Evolutionary conservation across 2,888 invertebrate genomes (phyloP), one percentile per base, ranked within the genome.

Genomic region (Marasmarcha lunaedactyla): DNA sequence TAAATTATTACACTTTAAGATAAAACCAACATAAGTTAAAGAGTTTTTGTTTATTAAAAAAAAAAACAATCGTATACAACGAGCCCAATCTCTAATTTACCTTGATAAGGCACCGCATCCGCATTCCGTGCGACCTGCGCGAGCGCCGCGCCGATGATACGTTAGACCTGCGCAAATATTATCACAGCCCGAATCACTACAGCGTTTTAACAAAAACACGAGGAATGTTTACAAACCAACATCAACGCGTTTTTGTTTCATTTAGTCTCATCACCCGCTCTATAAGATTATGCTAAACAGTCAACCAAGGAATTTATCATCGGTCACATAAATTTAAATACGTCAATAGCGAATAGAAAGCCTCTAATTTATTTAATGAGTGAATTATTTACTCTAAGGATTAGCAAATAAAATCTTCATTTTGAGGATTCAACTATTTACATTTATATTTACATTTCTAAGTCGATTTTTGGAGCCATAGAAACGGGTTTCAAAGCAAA

Each of bases 401-500:
- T 15, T 15, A 20, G 7, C 20, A 20, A 20, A 20, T 20, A 20
- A 3, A 30, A 10, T 5, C 5, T 41, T 46, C 51, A 49, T 49
- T 49, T 49, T n/a, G 46, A 47, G 47, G 48, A 51, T 56, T 52
- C 49, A 49, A 47, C 49, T 45, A 60, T 59, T 64, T 63, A 63
- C 63, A 54, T 63, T 63, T 65, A 20, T 20, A 20, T 20, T 20
- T 20, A 20, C 20, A 20, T 20, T 20, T 20, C 7, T 7, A 5
- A 20, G 48, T 44, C 50, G 62, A 20, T 25, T 36, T 36, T 41
- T 37, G 41, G 39, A 58, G 66, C 60, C 73, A 59, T 72, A 71
- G 74, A 69, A 74, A 74, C 73, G 50, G 52, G 54, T 64, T 57
- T 72, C 73, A 76, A 77, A 72, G 74, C 57, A 65, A 68, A 54